phyloP scores from a whole-genome alignment of 2,113 vertebrate species.

The Dicentrarchus labrax region DNA sequence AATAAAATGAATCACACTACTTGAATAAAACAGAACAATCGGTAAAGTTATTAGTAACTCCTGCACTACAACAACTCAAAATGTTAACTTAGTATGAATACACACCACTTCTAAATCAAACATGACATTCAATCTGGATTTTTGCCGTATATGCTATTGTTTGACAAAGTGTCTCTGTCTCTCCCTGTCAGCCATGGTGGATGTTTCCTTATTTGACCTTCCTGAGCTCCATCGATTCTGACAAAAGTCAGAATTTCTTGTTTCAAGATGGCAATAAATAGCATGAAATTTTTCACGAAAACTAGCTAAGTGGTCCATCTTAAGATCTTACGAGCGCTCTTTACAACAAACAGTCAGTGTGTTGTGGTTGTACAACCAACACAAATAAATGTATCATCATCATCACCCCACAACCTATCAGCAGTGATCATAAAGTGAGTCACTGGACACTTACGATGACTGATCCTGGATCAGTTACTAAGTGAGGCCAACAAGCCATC shows the following conservation, averaged over 20 bases:
- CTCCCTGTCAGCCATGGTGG: neutral
- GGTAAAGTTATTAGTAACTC: neutral
- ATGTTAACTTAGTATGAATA: neutral
- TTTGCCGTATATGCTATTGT: neutral
- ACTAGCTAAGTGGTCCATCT: conserved; percentile 25
- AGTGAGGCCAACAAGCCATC: conserved; percentile 58
- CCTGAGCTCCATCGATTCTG: neutral
- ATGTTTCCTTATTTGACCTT: neutral
- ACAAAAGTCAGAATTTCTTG: neutral
- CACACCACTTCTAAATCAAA: neutral
- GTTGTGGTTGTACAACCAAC: conserved; percentile 38
- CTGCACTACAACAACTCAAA: neutral
- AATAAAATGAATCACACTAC: neutral
- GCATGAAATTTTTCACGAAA: conserved; percentile 2
- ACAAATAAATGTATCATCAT: conserved; percentile 55
- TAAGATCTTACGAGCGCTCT: conserved; percentile 24
- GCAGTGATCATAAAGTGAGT: conserved; percentile 49
- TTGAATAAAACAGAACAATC: neutral
- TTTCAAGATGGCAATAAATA: neutral
- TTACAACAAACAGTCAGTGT: conserved; percentile 24
- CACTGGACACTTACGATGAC: conserved; percentile 52
- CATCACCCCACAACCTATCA: conserved; percentile 36
- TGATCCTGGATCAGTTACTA: conserved; percentile 56
- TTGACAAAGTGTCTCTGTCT: neutral
- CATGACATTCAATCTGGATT: neutral